These are phyloP conservation scores for Procavia capensis DNA, from an alignment of 2,113 vertebrate genomes.

Conservation along the genomic window DNA sequence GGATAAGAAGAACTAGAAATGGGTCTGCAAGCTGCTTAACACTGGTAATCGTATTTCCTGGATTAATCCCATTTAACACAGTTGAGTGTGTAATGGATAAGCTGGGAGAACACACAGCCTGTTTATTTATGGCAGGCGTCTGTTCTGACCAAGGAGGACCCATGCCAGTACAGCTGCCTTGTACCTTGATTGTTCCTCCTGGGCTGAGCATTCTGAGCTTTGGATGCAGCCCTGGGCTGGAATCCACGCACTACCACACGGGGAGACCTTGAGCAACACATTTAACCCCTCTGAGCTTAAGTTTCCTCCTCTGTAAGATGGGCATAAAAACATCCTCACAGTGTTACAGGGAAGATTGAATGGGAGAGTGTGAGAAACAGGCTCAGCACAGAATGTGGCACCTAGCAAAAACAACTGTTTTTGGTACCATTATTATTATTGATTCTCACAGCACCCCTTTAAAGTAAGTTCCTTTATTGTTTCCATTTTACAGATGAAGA, in stretches of 20 bases:
- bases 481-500: constrained; percentile 2
- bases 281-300: background rate
- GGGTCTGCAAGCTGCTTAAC: constrained; percentile 56
- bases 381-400: background rate
- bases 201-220: background rate
- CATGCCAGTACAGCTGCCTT: background rate
- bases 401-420: background rate
- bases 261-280: background rate
- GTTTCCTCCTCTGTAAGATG: constrained; percentile 9
- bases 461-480: background rate
- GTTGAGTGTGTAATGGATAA: background rate
- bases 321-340: background rate
- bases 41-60: constrained; percentile 72
- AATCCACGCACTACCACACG: background rate
- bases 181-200: background rate
- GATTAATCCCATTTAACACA: constrained; percentile 75
- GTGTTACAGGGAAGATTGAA: background rate
- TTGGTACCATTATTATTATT: background rate
- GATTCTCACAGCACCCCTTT: background rate
- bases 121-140: background rate
- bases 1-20: background rate
- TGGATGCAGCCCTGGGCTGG: background rate
- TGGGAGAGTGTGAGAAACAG: background rate
- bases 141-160: background rate
- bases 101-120: background rate